Percentiles rank a stretch among this genome's conserved stretches.
phyloP scores from a whole-genome alignment of 2,888 invertebrate genomes.

The Tryphoninae sp. region DNA sequence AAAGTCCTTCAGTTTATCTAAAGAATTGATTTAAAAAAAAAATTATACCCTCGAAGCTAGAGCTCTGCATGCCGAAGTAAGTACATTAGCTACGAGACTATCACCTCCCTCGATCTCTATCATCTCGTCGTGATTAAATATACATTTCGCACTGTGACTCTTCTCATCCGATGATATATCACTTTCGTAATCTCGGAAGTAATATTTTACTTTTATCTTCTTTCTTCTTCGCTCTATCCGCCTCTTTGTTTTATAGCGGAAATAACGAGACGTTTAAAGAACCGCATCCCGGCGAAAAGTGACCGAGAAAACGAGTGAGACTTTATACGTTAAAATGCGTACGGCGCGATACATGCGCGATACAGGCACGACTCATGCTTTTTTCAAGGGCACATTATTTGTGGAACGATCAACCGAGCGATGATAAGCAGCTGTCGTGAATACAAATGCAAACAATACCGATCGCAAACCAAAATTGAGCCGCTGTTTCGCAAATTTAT shows the following conservation, averaged over 20 bases:
- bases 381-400: slow-evolving; percentile 36
- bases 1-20: too few relatives aligned
- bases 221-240: not conserved
- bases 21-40: not conserved
- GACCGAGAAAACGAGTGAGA: slow-evolving; percentile 20
- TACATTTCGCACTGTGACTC: not conserved
- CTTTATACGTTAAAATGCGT: slow-evolving; percentile 12
- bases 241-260: not conserved
- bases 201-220: not conserved
- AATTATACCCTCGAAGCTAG: not conserved
- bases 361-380: not conserved
- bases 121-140: not conserved
- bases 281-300: slow-evolving; percentile 6
- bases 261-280: not conserved
- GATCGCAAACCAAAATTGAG: slow-evolving; percentile 32
- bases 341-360: not conserved
- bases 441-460: slow-evolving; percentile 36
- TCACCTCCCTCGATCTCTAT: not conserved
- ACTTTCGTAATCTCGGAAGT: slow-evolving; percentile 10
- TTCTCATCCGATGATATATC: slow-evolving; percentile 8
- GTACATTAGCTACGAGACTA: not conserved
- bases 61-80: not conserved
- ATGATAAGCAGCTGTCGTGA: slow-evolving; percentile 47
- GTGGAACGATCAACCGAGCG: slow-evolving; percentile 34
- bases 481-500: not conserved